Evolutionary conservation across 1,140 invertebrate genomes (phyloP).

Genomic region (Pseudomyrmex flavicornis): DNA sequence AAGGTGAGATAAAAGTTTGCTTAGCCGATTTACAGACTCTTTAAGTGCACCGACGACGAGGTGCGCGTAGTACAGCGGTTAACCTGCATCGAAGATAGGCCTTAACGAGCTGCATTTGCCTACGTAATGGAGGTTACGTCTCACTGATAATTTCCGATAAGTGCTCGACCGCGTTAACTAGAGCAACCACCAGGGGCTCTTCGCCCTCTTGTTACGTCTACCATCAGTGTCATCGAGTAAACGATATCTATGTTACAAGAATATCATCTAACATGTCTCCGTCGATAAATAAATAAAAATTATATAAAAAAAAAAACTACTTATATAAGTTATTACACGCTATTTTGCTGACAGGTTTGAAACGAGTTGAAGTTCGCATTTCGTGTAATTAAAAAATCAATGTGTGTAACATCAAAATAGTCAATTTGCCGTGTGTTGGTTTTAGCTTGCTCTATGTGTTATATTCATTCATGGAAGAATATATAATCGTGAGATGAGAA

Average conservation of each 20-base stretch:
- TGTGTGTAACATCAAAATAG: neutral
- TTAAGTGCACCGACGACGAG: neutral
- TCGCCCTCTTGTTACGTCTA: conserved; percentile 50
- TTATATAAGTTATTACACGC: conserved; percentile 10
- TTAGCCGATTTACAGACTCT: conserved; percentile 42
- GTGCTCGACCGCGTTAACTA: conserved; percentile 81
- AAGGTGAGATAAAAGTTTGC: neutral
- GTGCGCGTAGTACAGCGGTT: conserved; percentile 52
- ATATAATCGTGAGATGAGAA: too few species aligned
- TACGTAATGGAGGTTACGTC: conserved; percentile 80
- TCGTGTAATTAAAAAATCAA: neutral
- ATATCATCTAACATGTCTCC: conserved; percentile 6
- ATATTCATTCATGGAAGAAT: neutral
- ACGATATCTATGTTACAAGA: conserved; percentile 61
- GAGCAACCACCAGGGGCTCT: conserved; percentile 72
- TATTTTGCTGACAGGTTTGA: neutral
- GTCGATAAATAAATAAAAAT: conserved; percentile 24
- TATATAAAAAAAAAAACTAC: neutral
- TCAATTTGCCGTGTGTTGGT: neutral
- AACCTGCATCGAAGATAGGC: conserved; percentile 76
- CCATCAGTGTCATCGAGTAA: conserved; percentile 55
- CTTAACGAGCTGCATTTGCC: conserved; percentile 76
- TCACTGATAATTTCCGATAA: conserved; percentile 84
- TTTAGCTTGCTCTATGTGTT: neutral
- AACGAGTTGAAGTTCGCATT: neutral